phyloP scores from a whole-genome alignment of 2,113 vertebrate species.

The Myrmecobius fasciatus region DNA sequence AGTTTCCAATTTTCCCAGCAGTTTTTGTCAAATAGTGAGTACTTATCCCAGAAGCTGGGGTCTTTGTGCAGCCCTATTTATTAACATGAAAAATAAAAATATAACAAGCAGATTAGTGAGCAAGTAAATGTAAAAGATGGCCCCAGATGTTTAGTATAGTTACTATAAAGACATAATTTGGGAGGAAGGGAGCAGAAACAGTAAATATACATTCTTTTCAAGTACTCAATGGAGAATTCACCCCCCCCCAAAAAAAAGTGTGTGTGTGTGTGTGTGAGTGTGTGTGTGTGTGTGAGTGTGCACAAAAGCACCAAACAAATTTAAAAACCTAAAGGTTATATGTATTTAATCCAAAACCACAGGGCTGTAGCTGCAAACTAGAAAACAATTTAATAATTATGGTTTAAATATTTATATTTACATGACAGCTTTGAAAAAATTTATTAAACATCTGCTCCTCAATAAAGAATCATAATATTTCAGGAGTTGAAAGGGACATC shows the following conservation, averaged over 20 bases:
- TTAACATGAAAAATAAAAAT: neutral
- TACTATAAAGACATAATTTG: neutral
- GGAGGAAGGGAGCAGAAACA: too few species aligned
- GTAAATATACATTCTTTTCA: neutral
- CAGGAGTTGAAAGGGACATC: neutral
- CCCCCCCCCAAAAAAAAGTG: too few species aligned
- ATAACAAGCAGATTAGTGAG: neutral
- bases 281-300: too few species aligned
- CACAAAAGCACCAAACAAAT: too few species aligned
- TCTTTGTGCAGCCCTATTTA: neutral
- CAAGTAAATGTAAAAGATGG: neutral
- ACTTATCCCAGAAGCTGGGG: too few species aligned
- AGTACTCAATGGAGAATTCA: neutral
- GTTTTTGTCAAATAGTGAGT: too few species aligned
- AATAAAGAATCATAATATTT: neutral
- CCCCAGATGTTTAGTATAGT: neutral
- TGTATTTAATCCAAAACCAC: neutral
- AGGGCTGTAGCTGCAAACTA: neutral
- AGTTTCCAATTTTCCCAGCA: too few species aligned
- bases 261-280: too few species aligned
- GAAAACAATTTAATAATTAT: neutral
- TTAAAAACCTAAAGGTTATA: neutral
- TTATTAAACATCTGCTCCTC: neutral
- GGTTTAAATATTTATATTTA: neutral
- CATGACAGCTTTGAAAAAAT: neutral